Evolutionary conservation across 2,888 invertebrate species (phyloP), one percentile per base, ranked within the genome.

Genomic region (Aleiodes testaceus): DNA sequence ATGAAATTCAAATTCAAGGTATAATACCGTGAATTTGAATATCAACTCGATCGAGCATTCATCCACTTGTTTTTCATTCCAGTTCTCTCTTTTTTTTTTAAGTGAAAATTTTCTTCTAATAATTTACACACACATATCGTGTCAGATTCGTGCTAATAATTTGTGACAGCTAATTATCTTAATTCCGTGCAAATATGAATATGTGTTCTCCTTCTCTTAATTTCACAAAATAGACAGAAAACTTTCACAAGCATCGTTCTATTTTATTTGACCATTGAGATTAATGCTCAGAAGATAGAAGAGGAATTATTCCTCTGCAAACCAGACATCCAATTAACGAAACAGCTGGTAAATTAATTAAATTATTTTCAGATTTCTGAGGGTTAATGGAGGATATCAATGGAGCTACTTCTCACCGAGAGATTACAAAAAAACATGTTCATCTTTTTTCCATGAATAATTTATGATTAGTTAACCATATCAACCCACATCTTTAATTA

Each of bases 401-500:
- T 18, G 42, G 36, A 1, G 42, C 47, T 20, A 20, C 66, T 36
- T 42, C 53, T 42, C 26, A 44, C 53, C 36, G 26, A 66, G 66
- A 66, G 36, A 36, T 36, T 36, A 42, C 44, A 53, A 66, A 49
- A 18, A 66, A 12, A 16, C 53, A n/a, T 11, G 22, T 50, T 53
- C 53, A 66, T 66, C 50, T 20, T 52, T 66, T 66, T 52, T 66
- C 53, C 66, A 66, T 66, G 14, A 36, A 16, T 16, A 9, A 18
- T 36, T 52, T 3, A 50, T 36, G 14, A 22, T 52, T 52, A 12
- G 22, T 30, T 69, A 18, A 66, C 69, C 73, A 70, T 76, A 74
- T 76, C 76, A 71, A 67, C 66, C 70, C 70, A 70, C 72, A 73
- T 72, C 50, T 71, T 69, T 70, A 76, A 76, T 76, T 73, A 65